Conservation (phyloP, 2,888 invertebrate species). For the Steromphala cineraria region DNA sequence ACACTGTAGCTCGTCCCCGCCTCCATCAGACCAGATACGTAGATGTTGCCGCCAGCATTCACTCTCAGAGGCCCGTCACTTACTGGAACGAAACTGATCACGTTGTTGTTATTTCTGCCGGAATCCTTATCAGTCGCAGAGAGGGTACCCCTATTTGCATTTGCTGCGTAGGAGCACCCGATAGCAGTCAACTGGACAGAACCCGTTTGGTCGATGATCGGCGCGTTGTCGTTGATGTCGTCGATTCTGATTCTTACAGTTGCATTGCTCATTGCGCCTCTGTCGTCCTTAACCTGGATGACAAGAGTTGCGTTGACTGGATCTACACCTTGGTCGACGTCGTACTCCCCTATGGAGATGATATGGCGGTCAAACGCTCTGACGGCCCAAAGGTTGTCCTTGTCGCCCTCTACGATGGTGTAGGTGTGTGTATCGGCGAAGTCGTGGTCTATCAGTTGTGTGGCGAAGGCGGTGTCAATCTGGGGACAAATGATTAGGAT, state of each 20-base stretch:
- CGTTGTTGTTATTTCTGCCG: neutral
- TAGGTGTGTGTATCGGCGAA: conserved; percentile 2
- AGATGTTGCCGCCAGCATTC: neutral
- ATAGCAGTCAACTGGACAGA: neutral
- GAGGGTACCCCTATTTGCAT: neutral
- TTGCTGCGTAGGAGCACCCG: neutral
- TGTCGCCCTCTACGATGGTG: conserved; percentile 3
- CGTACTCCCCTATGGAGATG: neutral
- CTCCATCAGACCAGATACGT: neutral
- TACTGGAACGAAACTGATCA: neutral
- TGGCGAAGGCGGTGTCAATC: neutral
- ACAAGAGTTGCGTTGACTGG: neutral
- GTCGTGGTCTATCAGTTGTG: neutral
- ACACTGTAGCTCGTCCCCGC: neutral
- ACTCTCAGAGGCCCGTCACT: neutral
- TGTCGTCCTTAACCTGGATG: neutral
- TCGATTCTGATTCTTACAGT: neutral
- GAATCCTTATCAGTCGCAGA: neutral
- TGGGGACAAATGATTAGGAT: neutral
- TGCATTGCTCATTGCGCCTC: neutral
- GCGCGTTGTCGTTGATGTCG: neutral
- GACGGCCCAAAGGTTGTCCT: neutral
- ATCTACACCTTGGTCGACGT: neutral
- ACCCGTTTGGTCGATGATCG: neutral
- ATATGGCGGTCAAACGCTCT: neutral